A percentile compares a stretch with the other conserved stretches of the same genome.
Conservation (phyloP, 1,140 invertebrate species). For the Notospermus geniculatus region DNA sequence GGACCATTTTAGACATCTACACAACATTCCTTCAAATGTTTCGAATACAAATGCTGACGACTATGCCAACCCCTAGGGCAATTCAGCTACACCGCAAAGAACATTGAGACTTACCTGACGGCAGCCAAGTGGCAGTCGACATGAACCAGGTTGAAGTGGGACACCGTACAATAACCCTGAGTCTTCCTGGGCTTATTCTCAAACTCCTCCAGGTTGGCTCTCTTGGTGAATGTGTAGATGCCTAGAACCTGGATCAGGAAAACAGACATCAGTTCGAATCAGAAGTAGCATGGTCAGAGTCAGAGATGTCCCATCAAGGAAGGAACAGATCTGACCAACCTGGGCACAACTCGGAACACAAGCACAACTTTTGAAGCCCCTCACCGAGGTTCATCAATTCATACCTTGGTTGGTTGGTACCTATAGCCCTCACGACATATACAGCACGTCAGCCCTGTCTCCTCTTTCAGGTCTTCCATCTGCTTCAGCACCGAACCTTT, state of each 20-base stretch:
- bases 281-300: not conserved
- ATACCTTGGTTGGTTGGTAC: slow-evolving; percentile 63
- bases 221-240: slow-evolving; percentile 96
- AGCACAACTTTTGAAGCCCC: too few relatives aligned
- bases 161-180: slow-evolving; percentile 83
- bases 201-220: slow-evolving; percentile 90
- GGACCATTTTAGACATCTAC: too few relatives aligned
- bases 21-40: too few relatives aligned
- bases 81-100: too few relatives aligned
- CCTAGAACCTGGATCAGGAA: slow-evolving; percentile 63
- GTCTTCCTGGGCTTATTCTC: slow-evolving; percentile 74
- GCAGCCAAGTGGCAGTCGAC: slow-evolving; percentile 97
- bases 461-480: slow-evolving; percentile 91
- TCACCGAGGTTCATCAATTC: too few relatives aligned
- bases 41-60: too few relatives aligned
- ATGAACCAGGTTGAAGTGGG: slow-evolving; percentile 97
- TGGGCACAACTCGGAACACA: too few relatives aligned
- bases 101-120: slow-evolving; percentile 74
- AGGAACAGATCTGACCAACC: too few relatives aligned
- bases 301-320: too few relatives aligned
- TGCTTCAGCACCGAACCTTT: slow-evolving; percentile 85
- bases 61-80: too few relatives aligned
- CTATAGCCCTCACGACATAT: slow-evolving; percentile 98
- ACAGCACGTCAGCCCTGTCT: slow-evolving; percentile 93
- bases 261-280: not conserved